phyloP scores from a whole-genome alignment of 1,140 invertebrate genomes.

The Drosophila cardini region DNA sequence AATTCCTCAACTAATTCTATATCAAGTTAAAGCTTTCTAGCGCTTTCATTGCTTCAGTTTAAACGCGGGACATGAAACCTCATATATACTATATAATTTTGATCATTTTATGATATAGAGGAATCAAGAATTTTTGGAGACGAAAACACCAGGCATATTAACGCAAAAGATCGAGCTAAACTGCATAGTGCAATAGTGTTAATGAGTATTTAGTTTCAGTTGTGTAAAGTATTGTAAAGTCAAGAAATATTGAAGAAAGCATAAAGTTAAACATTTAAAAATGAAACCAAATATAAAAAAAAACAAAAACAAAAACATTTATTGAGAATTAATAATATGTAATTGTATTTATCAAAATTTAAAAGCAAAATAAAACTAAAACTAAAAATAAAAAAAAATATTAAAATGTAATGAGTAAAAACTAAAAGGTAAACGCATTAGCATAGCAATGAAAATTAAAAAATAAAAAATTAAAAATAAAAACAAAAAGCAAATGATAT shows the following conservation, averaged over 20 bases:
- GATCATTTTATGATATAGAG: neutral
- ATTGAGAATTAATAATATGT: conserved; percentile 76
- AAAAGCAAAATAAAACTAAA: conserved; percentile 47
- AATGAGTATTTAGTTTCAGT: conserved; percentile 62
- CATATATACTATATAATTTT: neutral
- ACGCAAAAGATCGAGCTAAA: conserved; percentile 81
- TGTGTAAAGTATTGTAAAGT: conserved; percentile 82
- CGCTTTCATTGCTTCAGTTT: conserved; percentile 29
- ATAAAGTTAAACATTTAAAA: conserved; percentile 82
- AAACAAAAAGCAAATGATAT: conserved; percentile 57
- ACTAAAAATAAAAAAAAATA: conserved; percentile 46
- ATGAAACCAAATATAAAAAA: conserved; percentile 15
- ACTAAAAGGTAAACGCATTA: conserved; percentile 72
- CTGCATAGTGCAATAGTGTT: conserved; percentile 73
- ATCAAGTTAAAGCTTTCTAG: conserved; percentile 30
- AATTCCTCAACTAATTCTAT: neutral
- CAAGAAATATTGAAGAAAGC: conserved; percentile 63
- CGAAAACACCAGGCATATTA: conserved; percentile 71
- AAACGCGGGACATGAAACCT: conserved; percentile 21
- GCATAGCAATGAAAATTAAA: conserved; percentile 74
- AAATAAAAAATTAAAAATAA: conserved; percentile 51
- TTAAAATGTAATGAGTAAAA: conserved; percentile 20
- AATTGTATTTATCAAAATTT: conserved; percentile 82
- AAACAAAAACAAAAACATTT: conserved; percentile 60
- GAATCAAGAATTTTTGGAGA: conserved; percentile 46